Percentiles rank a stretch among this genome's conserved stretches.
These are phyloP conservation scores for Nemopilema nomurai DNA, from an alignment of 30 jellyfish, hydroid and myxozoan genomes.

Conservation along the genomic window DNA sequence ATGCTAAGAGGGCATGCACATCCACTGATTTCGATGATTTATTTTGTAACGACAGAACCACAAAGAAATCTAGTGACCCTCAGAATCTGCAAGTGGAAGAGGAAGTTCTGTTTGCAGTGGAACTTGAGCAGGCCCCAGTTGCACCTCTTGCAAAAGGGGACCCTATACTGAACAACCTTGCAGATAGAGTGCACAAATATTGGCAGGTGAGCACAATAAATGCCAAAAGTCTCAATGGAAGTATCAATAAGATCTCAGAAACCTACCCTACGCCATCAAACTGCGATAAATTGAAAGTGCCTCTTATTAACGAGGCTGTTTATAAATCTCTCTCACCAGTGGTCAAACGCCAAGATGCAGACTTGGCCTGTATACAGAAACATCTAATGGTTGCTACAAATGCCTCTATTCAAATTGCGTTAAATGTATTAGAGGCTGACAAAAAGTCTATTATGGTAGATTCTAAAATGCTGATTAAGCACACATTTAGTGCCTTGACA, in stretches of 20 bases:
- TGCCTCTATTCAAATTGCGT: too few species aligned
- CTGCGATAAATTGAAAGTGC: too few species aligned
- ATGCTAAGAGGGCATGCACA: slow-evolving; percentile 11
- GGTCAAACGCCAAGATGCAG: too few species aligned
- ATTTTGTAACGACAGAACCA: neutral
- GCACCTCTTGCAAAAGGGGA: slow-evolving; percentile 7
- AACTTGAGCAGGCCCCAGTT: slow-evolving; percentile 1
- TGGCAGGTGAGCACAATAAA: neutral
- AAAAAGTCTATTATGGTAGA: neutral
- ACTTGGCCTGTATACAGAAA: too few species aligned
- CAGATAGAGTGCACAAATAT: too few species aligned
- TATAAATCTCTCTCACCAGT: too few species aligned
- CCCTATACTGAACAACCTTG: too few species aligned
- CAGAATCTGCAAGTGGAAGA: neutral
- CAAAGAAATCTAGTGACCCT: neutral
- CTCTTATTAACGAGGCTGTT: too few species aligned
- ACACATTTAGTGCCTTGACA: slow-evolving; percentile 13
- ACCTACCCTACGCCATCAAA: too few species aligned
- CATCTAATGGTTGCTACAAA: too few species aligned
- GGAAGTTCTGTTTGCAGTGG: neutral
- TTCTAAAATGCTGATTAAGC: neutral
- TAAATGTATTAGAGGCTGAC: slow-evolving; percentile 12
- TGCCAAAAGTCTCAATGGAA: too few species aligned
- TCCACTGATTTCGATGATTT: slow-evolving; percentile 11
- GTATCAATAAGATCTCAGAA: too few species aligned